These are phyloP conservation scores for Cynocephalus volans DNA, from an alignment of 2,113 vertebrate genomes.

Conservation along the genomic window DNA sequence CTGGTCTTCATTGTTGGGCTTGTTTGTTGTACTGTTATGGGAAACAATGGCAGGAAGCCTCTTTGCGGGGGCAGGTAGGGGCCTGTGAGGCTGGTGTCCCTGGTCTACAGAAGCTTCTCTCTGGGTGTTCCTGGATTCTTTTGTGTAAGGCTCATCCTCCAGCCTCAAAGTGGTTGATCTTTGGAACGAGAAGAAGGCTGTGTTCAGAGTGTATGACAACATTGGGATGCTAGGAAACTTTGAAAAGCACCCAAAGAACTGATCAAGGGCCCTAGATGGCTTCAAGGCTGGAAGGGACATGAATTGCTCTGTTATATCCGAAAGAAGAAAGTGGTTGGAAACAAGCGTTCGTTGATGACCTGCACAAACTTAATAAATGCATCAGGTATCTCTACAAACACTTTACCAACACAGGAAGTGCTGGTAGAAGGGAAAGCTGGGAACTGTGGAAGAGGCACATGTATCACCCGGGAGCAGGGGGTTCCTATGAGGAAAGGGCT, in stretches of 20 bases:
- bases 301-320: conserved; percentile 66
- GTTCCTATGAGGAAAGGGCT: not conserved
- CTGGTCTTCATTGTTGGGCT: fast-evolving
- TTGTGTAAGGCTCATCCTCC: conserved; percentile 83
- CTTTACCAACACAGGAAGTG: conserved; percentile 93
- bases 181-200: conserved; percentile 94
- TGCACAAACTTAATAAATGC: conserved; percentile 93
- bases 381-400: conserved; percentile 94
- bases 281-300: too few relatives aligned
- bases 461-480: not conserved
- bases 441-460: not conserved
- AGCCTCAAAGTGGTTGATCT: conserved; percentile 91
- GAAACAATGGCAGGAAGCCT: conserved; percentile 57
- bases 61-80: not conserved
- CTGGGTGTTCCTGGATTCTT: conserved; percentile 34
- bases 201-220: conserved; percentile 96
- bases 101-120: conserved; percentile 23
- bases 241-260: too few relatives aligned
- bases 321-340: conserved; percentile 94
- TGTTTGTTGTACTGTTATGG: not conserved
- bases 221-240: conserved; percentile 95
- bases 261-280: too few relatives aligned
- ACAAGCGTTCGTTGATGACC: conserved; percentile 94
- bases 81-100: not conserved
- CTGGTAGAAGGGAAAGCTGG: conserved; percentile 85